Conservation (phyloP, 2,113 vertebrate genomes). For the Laterallus jamaicensis region DNA sequence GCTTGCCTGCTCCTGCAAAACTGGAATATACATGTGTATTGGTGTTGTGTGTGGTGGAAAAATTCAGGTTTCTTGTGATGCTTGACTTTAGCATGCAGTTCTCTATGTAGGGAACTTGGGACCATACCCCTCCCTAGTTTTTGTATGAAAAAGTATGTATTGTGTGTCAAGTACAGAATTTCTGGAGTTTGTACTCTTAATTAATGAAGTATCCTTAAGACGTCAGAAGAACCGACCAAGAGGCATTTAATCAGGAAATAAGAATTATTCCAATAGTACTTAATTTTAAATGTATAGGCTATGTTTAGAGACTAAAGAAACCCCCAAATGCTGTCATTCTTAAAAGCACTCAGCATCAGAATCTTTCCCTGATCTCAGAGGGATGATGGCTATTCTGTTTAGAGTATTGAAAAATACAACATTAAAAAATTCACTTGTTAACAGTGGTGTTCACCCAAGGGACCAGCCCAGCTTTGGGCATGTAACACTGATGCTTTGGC, state of each 20-base stretch:
- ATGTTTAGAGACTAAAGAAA: not conserved
- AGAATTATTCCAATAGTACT: not conserved
- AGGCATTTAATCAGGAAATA: not conserved
- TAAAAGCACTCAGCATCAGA: not conserved
- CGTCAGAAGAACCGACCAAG: not conserved
- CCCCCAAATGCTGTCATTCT: not conserved
- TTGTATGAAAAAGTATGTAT: not conserved
- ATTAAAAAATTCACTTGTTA: not conserved
- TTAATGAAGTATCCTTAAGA: not conserved
- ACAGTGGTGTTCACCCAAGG: not conserved
- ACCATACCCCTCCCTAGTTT: not conserved
- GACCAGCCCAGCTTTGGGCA: not conserved
- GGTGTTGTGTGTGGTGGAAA: not conserved
- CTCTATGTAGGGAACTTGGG: accelerated
- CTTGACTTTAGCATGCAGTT: not conserved
- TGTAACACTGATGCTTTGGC: not conserved
- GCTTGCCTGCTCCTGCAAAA: not conserved
- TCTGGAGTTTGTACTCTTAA: not conserved
- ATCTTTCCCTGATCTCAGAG: not conserved
- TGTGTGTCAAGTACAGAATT: accelerated
- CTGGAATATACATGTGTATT: accelerated
- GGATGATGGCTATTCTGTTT: not conserved
- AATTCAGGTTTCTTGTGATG: not conserved
- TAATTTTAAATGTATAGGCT: not conserved
- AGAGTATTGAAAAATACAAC: not conserved